These are phyloP conservation scores for Cottoperca gobio DNA, from an alignment of 2,797 vertebrate species.

Conservation along the genomic window DNA sequence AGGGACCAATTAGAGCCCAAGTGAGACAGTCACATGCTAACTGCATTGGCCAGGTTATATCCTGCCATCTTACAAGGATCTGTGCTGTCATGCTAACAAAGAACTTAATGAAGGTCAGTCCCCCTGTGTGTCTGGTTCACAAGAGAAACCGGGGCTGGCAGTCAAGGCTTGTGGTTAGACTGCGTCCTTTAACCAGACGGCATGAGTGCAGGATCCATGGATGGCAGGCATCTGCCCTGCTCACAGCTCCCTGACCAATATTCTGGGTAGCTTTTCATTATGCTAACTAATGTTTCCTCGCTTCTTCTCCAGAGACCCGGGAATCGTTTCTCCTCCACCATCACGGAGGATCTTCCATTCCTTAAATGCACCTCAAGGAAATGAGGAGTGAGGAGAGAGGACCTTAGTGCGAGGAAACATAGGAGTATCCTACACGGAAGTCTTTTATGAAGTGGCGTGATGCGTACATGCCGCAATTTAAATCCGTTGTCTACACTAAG, in stretches of 20 bases:
- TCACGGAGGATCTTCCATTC: neutral
- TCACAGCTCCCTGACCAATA: conserved; percentile 29
- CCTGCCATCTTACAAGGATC: conserved; percentile 19
- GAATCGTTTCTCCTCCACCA: neutral
- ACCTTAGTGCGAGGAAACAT: neutral
- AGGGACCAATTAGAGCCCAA: conserved; percentile 33
- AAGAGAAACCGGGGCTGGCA: conserved; percentile 19
- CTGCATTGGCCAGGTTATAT: conserved; percentile 5
- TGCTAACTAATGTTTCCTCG: neutral
- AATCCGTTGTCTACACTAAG: neutral
- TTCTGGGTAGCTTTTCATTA: neutral
- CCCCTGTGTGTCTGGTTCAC: conserved; percentile 23
- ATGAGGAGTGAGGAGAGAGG: neutral
- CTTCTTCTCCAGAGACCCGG: neutral
- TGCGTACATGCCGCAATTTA: no score
- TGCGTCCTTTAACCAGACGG: conserved; percentile 42
- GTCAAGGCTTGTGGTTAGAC: conserved; percentile 12
- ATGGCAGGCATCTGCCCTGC: conserved; percentile 19
- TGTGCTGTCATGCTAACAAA: conserved; percentile 36
- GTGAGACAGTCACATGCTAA: conserved; percentile 11
- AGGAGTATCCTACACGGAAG: neutral
- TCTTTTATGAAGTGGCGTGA: neutral
- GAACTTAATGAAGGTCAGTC: conserved; percentile 46
- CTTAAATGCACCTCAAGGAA: neutral
- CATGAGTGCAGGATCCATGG: conserved; percentile 19